Conservation (phyloP, 2,888 invertebrate species). For the Meloe dianella region DNA sequence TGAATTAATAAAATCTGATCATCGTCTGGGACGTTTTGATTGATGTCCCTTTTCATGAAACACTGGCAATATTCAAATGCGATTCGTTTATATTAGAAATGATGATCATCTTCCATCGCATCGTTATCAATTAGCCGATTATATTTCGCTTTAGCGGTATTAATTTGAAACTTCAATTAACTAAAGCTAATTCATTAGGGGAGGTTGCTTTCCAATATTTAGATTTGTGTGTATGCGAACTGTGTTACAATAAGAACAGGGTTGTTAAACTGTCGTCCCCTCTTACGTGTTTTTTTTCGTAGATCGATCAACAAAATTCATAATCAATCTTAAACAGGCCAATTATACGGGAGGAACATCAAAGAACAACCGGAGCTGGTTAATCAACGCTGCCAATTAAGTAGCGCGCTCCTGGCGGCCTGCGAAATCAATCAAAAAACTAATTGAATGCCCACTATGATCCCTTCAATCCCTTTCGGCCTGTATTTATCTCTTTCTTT, state of each 20-base stretch:
- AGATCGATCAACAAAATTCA: constrained; percentile 57
- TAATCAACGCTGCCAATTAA: constrained; percentile 61
- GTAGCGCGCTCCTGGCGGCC: constrained; percentile 57
- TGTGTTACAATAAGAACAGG: not conserved
- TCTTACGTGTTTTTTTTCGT: constrained; percentile 10
- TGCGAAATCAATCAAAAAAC: constrained; percentile 60
- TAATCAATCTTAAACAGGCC: constrained; percentile 59
- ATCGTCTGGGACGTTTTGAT: not conserved
- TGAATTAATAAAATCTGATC: constrained; percentile 2
- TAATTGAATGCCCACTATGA: constrained; percentile 60
- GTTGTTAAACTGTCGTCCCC: not conserved
- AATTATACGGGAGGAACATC: constrained; percentile 58
- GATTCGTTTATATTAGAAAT: constrained; percentile 5
- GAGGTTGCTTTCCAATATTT: too few relatives aligned
- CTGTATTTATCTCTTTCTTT: constrained; percentile 30
- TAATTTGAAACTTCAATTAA: constrained; percentile 42
- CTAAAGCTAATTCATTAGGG: constrained; percentile 48
- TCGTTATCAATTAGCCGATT: constrained; percentile 39
- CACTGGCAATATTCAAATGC: not conserved
- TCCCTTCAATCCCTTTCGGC: constrained; percentile 53
- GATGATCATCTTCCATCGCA: not conserved
- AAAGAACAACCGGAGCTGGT: constrained; percentile 53
- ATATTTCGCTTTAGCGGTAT: constrained; percentile 37
- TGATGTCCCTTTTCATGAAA: not conserved
- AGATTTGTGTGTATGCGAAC: not conserved